A percentile compares a stretch with the other conserved stretches of the same genome.
Conservation (phyloP, 2,888 invertebrate species). For the Leptinotarsa juncta region DNA sequence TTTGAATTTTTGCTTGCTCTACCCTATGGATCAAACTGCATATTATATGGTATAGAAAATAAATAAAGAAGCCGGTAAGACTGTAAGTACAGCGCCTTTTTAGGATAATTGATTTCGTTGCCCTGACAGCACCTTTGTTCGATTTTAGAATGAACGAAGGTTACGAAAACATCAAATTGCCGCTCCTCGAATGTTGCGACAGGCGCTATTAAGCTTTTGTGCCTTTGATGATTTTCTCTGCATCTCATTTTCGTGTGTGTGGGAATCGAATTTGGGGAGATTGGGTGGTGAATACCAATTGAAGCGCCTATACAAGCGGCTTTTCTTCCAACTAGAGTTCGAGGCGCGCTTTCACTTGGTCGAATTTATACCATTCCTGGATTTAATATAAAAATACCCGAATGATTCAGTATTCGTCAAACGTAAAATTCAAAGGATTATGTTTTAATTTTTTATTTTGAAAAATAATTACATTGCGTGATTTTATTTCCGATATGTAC, state of each 20-base stretch:
- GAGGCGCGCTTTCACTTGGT: slow-evolving; percentile 39
- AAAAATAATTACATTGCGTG: too few relatives aligned
- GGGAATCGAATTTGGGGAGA: slow-evolving; percentile 66
- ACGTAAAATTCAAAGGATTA: too few relatives aligned
- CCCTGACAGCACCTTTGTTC: slow-evolving; percentile 7
- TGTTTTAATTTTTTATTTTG: too few relatives aligned
- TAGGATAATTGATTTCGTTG: background rate
- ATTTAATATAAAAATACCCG: slow-evolving; percentile 48
- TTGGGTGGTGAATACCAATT: slow-evolving; percentile 67
- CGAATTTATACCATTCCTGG: slow-evolving; percentile 48
- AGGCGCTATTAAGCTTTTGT: slow-evolving; percentile 65
- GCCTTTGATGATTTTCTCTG: slow-evolving; percentile 68
- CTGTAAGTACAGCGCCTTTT: background rate
- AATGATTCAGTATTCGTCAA: background rate
- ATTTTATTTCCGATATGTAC: too few relatives aligned
- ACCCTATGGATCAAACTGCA: too few relatives aligned
- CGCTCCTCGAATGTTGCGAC: slow-evolving; percentile 43
- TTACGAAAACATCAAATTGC: slow-evolving; percentile 33
- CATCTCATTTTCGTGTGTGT: slow-evolving; percentile 67
- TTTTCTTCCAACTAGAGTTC: slow-evolving; percentile 52
- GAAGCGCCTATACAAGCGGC: slow-evolving; percentile 59
- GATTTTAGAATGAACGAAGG: slow-evolving; percentile 8
- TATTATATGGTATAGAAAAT: background rate
- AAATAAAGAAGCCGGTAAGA: background rate
- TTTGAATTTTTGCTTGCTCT: background rate